phyloP scores from a whole-genome alignment of 2,113 vertebrate genomes.

The Pseudopodoces humilis region DNA sequence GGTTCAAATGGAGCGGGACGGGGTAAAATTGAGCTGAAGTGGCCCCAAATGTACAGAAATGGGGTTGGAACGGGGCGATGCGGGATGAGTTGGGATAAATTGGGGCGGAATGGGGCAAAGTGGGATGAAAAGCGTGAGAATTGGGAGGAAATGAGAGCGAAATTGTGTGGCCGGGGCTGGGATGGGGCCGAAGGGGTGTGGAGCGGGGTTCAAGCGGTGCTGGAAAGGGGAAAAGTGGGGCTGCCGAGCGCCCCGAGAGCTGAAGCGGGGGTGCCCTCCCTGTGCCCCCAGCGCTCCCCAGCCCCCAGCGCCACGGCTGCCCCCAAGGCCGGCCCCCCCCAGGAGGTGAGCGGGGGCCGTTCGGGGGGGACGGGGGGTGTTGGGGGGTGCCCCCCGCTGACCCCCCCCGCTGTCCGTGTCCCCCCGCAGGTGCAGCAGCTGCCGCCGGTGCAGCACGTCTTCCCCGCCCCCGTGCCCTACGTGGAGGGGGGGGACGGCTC shows the following conservation, averaged over 20 bases:
- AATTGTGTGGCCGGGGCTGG: not conserved
- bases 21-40: not conserved
- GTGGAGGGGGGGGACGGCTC: not conserved
- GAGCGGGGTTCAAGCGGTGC: not conserved
- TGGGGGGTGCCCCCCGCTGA: not conserved
- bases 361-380: not conserved
- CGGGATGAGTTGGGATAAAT: not conserved
- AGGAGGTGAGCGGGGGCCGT: not conserved
- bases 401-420: no score
- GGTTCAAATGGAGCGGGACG: no score
- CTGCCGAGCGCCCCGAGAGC: not conserved
- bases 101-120: not conserved
- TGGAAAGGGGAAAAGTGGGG: not conserved
- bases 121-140: not conserved
- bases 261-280: not conserved
- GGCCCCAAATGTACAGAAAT: not conserved
- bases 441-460: not conserved
- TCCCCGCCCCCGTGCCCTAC: not conserved
- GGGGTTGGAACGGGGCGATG: not conserved
- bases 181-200: not conserved
- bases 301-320: not conserved
- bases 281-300: not conserved
- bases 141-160: not conserved
- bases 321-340: not conserved
- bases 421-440: not conserved